phyloP scores from a whole-genome alignment of 2,113 vertebrate genomes.

The Eleginops maclovinus region DNA sequence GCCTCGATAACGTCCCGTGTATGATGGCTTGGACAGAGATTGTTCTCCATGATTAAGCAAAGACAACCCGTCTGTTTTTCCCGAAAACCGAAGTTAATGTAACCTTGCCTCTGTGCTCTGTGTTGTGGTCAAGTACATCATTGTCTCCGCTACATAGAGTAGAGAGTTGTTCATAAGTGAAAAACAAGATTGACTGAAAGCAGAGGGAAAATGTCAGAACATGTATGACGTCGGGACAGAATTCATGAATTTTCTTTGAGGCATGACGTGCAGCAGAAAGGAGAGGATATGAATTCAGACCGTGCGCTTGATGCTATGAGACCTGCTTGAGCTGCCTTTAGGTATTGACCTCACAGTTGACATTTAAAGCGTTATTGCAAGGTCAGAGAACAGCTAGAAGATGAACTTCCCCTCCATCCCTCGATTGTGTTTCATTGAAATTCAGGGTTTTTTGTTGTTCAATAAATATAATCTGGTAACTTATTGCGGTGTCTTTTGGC shows the following conservation, averaged over 20 bases:
- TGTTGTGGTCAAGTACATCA: conserved; percentile 59
- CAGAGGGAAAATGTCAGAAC: conserved; percentile 20
- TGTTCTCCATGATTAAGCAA: conserved; percentile 71
- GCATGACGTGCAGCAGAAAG: neutral
- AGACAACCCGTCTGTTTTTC: conserved; percentile 3
- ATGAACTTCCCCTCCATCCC: conserved; percentile 5
- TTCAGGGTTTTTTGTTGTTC: neutral
- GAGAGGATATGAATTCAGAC: neutral
- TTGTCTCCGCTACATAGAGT: conserved; percentile 34
- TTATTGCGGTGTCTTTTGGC: neutral
- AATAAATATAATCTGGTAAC: neutral
- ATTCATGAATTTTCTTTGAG: neutral
- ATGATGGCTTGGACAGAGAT: conserved; percentile 59
- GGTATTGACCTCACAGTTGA: neutral
- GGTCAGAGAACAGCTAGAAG: neutral
- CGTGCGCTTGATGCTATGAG: neutral
- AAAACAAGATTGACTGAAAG: neutral
- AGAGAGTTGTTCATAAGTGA: conserved; percentile 3
- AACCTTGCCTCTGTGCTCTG: conserved; percentile 62
- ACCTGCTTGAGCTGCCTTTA: neutral
- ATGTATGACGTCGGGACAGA: neutral
- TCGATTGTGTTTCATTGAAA: neutral
- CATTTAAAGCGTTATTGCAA: conserved; percentile 1
- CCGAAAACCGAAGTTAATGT: conserved; percentile 60
- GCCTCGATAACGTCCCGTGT: conserved; percentile 52